Conservation (phyloP, 1,140 invertebrate genomes). For the Drosophila asahinai region DNA sequence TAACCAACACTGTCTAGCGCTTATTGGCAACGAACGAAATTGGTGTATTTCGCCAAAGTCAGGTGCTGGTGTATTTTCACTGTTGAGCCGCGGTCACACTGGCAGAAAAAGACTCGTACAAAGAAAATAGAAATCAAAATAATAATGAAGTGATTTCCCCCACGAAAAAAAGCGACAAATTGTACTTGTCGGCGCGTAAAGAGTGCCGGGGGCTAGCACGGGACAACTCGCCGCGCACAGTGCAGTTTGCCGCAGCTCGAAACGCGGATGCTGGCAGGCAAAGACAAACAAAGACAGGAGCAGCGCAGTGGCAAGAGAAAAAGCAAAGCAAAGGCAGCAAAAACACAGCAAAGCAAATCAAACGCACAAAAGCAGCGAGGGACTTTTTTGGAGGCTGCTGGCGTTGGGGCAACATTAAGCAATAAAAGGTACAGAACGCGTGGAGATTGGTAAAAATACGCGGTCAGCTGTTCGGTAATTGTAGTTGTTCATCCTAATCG, state of each 20-base stretch:
- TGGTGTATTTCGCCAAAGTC: no score
- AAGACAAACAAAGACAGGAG: slow-evolving; percentile 55
- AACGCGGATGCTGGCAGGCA: slow-evolving; percentile 7
- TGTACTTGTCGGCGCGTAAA: slow-evolving; percentile 36
- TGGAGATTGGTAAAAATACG: slow-evolving; percentile 17
- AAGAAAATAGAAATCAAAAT: slow-evolving; percentile 79
- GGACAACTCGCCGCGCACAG: slow-evolving; percentile 35
- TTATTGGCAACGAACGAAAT: no score
- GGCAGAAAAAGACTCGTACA: slow-evolving; percentile 22
- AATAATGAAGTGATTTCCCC: slow-evolving; percentile 59
- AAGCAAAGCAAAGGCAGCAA: slow-evolving; percentile 16
- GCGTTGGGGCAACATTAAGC: slow-evolving; percentile 18
- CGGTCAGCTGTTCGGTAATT: slow-evolving; percentile 51
- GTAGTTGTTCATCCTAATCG: slow-evolving; percentile 1
- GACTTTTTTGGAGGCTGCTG: slow-evolving; percentile 40
- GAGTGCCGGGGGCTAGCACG: slow-evolving; percentile 42
- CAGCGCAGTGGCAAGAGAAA: slow-evolving; percentile 31
- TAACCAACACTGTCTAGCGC: background rate
- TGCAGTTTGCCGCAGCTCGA: slow-evolving; percentile 13
- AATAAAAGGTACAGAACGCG: slow-evolving; percentile 49
- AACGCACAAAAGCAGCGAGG: slow-evolving; percentile 40
- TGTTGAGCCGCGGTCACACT: no score
- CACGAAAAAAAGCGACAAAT: slow-evolving; percentile 40
- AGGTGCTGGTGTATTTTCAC: no score
- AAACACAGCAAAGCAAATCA: slow-evolving; percentile 17